These are phyloP conservation scores for Oligia latruncula DNA, from an alignment of 2,888 invertebrate species.

Conservation along the genomic window DNA sequence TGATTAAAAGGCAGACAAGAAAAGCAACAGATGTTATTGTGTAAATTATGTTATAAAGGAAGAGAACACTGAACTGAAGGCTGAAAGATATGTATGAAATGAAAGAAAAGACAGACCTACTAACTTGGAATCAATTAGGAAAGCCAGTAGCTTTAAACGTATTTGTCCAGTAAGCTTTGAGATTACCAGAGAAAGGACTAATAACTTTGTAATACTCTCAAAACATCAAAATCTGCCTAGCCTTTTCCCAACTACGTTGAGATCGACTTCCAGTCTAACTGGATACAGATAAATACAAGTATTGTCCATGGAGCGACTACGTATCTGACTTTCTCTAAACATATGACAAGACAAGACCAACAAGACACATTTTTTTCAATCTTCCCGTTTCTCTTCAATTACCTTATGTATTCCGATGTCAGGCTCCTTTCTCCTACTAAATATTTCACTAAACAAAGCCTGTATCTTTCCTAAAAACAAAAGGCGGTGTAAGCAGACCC, in stretches of 20 bases:
- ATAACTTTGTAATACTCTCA: background rate
- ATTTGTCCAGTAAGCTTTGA: background rate
- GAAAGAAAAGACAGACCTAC: background rate
- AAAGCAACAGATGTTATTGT: background rate
- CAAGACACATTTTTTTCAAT: background rate
- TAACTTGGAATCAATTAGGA: background rate
- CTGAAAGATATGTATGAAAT: too few species aligned
- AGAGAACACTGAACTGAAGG: too few species aligned
- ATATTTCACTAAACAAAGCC: slow-evolving; percentile 26
- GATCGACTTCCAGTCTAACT: background rate
- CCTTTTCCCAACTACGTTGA: background rate
- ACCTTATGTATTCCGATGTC: background rate
- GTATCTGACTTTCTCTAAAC: background rate
- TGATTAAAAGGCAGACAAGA: background rate
- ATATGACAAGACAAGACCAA: background rate
- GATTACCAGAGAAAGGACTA: background rate
- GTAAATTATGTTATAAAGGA: background rate
- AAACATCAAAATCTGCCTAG: background rate
- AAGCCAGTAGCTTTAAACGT: background rate
- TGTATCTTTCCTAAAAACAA: slow-evolving; percentile 19
- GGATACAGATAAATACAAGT: too few species aligned
- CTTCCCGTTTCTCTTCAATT: background rate
- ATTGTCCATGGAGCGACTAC: background rate
- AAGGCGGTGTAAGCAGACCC: slow-evolving; percentile 25
- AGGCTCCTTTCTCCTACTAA: background rate